These are phyloP conservation scores for Drosophila subsilvestris DNA, from an alignment of 2,888 invertebrate species.

Conservation along the genomic window DNA sequence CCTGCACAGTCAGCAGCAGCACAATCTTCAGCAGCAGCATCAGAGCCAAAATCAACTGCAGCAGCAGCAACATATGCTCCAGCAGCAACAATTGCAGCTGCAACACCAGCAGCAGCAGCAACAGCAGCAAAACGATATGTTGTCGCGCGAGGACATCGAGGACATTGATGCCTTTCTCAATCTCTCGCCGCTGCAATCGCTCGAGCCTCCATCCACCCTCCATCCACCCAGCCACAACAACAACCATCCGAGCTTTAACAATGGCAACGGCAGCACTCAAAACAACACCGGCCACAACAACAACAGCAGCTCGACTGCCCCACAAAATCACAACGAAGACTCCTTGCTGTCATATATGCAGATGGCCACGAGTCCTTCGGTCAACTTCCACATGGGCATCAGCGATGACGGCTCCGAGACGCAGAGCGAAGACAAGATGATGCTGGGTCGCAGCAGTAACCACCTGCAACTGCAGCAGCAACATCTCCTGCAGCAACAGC, in stretches of 20 bases:
- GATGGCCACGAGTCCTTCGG: conserved; percentile 76
- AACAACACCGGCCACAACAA: conserved; percentile 15
- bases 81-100: conserved; percentile 52
- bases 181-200: conserved; percentile 77
- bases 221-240: conserved; percentile 22
- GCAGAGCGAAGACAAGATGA: conserved; percentile 75
- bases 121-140: conserved; percentile 59
- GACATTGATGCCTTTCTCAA: conserved; percentile 82
- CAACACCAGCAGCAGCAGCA: conserved; percentile 61
- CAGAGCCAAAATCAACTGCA: conserved; percentile 44
- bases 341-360: conserved; percentile 83
- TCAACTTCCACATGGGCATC: conserved; percentile 82
- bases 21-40: conserved; percentile 68
- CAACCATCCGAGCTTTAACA: conserved; percentile 40
- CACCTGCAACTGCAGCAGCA: conserved; percentile 44
- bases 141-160: conserved; percentile 78
- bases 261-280: conserved; percentile 40
- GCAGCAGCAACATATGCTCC: conserved; percentile 54
- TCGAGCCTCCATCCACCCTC: conserved; percentile 50
- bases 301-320: conserved; percentile 55
- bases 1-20: conserved; percentile 73
- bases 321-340: conserved; percentile 77
- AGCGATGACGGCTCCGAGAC: conserved; percentile 77
- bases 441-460: conserved; percentile 59
- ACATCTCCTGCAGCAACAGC: conserved; percentile 23